Base-by-base conservation (phyloP, 2,113 vertebrate species). In the Pica pica region DNA sequence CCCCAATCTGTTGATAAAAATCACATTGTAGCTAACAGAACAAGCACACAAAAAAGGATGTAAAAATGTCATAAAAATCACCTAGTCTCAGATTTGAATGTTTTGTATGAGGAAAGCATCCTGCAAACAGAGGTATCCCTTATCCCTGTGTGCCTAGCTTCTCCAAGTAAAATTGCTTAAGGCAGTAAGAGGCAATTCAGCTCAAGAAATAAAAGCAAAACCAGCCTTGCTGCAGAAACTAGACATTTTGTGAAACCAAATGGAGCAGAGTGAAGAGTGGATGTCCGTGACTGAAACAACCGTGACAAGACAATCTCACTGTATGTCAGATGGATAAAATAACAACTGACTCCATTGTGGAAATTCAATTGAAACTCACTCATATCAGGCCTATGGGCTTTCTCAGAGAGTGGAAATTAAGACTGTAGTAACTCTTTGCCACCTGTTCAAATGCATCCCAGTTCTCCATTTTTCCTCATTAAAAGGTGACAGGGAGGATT, bases 141-240 rank as follows among this genome's bases (percentile, higher is more conserved):
- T 69, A 53, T 47, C 59, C 57, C 35, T 16, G 30, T 9, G 6
- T 70, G 65, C 42, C 16, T 28, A 55, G 15, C 42, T 73, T 55
- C 87, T 57, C 30, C 33, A 46, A 55, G 24, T 21, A 44, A 88
- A 79, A 95, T 83, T 65, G 49, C 47, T 94, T 70, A 74, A 65
- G 52, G 85, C 87, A 86, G 55, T 12, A 80, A 86, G 60, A 95
- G 19, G 42, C 56, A 86, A 80, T 83, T 83, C 63, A 77, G 50
- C 39, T 67, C 71, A 90, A 80, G 46, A 90, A 93, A 78, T 81
- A 83, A 83, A 88, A 96, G 83, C 71, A 60, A 77, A 87, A 31
- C 21, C 30, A 83, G 55, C 13, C 33, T 30, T 65, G 55, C 63
- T 69, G 59, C 27, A 90, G 71, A 63, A 95, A 74, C 21, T 2